Evolutionary conservation across 2,113 vertebrate species (phyloP).

Genomic region (Sitta europaea): DNA sequence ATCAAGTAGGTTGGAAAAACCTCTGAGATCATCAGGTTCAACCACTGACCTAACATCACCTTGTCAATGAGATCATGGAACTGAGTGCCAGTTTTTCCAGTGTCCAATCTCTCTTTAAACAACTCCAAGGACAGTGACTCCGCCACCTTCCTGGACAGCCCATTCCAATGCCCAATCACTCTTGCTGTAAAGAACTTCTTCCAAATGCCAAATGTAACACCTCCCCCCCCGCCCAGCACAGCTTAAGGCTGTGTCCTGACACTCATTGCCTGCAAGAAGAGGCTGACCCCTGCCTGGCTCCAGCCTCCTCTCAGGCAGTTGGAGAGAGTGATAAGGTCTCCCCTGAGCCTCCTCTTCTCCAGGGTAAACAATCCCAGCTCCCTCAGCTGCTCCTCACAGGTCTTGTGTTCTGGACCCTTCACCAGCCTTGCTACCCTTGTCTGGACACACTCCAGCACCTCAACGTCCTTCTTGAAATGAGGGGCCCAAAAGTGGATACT

Average conservation of each 20-base stretch:
- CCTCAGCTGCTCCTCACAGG: not conserved
- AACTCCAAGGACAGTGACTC: fast-evolving
- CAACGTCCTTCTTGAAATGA: not conserved
- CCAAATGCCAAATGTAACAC: not conserved
- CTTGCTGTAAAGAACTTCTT: not conserved
- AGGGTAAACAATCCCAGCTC: not conserved
- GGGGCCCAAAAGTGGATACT: not conserved
- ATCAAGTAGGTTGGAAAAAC: not conserved
- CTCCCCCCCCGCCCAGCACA: too few relatives aligned
- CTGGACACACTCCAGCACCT: not conserved
- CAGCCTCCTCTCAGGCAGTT: not conserved
- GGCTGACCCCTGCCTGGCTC: not conserved
- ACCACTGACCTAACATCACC: not conserved
- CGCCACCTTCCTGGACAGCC: not conserved
- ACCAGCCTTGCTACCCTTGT: not conserved
- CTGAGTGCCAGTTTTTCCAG: not conserved
- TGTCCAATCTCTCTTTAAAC: not conserved
- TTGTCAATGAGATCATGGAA: not conserved
- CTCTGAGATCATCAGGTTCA: not conserved
- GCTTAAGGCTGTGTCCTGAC: not conserved
- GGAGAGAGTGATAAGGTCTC: not conserved
- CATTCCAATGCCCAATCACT: not conserved
- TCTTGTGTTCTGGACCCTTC: not conserved
- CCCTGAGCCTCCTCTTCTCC: not conserved
- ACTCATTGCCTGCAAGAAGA: not conserved